These are phyloP conservation scores for Drosophila mercatorum DNA, from an alignment of 2,888 invertebrate genomes.

Conservation along the genomic window DNA sequence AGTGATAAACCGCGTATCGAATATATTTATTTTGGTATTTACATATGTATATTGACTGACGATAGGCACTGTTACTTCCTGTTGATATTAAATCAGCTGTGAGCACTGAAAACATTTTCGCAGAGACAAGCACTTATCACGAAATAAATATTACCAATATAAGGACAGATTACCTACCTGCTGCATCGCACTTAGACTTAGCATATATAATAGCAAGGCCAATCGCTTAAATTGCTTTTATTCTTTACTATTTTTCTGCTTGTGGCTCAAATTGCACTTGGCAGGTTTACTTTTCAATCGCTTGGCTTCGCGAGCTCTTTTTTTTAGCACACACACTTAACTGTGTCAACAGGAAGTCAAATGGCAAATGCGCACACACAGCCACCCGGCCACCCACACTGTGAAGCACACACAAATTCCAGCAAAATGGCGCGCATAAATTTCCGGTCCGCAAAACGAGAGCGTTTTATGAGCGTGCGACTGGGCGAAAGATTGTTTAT, in stretches of 20 bases:
- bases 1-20: no score
- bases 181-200: neutral
- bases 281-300: conserved; percentile 24
- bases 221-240: neutral
- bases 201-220: no score
- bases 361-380: conserved; percentile 43
- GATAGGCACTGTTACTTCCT: neutral
- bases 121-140: neutral
- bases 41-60: neutral
- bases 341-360: conserved; percentile 74
- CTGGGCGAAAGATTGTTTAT: conserved; percentile 76
- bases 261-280: conserved; percentile 33
- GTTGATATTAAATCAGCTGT: neutral
- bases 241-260: neutral
- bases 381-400: conserved; percentile 5
- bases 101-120: no score
- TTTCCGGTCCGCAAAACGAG: conserved; percentile 65
- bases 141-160: neutral
- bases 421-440: conserved; percentile 76
- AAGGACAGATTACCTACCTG: neutral
- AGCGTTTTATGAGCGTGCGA: conserved; percentile 66
- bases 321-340: conserved; percentile 53
- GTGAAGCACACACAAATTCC: neutral
- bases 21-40: no score
- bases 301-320: conserved; percentile 7